phyloP scores from a whole-genome alignment of 1,140 invertebrate genomes.

The Tetraneura akinire region DNA sequence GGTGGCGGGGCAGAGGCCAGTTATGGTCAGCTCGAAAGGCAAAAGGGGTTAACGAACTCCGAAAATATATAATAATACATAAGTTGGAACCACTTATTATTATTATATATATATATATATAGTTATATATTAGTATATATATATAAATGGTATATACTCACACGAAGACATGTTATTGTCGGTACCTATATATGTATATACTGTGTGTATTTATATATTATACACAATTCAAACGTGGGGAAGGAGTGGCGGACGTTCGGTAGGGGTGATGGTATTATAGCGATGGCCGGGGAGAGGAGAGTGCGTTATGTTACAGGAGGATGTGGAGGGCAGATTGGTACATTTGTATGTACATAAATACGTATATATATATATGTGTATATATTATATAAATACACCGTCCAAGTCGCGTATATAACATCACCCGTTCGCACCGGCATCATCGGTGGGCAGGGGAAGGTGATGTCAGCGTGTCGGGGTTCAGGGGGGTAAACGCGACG shows the following conservation, averaged over 20 bases:
- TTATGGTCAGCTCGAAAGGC: slow-evolving; percentile 50
- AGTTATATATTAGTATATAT: neutral
- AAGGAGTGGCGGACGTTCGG: neutral
- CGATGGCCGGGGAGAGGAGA: neutral
- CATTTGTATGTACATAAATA: no score
- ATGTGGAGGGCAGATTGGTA: slow-evolving; percentile 2
- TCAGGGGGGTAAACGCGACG: neutral
- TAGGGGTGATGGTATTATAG: neutral
- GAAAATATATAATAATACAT: slow-evolving; percentile 21
- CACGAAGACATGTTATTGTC: slow-evolving; percentile 14
- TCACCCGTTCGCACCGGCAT: neutral
- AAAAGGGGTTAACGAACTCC: slow-evolving; percentile 48
- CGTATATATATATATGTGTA: neutral
- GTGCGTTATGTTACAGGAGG: neutral
- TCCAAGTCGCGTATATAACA: no score
- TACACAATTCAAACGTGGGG: neutral
- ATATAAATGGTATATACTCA: neutral
- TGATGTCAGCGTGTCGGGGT: neutral
- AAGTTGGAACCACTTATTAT: slow-evolving; percentile 50
- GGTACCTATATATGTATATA: neutral
- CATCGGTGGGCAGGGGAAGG: neutral
- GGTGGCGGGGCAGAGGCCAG: slow-evolving; percentile 49
- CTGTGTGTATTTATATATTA: no score
- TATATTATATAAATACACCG: neutral
- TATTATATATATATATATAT: no score